Percentiles rank a stretch among this genome's conserved stretches.
Evolutionary conservation across 92 coral and sea anemone genomes (phyloP).

Genomic region (Blastomussa wellsi): DNA sequence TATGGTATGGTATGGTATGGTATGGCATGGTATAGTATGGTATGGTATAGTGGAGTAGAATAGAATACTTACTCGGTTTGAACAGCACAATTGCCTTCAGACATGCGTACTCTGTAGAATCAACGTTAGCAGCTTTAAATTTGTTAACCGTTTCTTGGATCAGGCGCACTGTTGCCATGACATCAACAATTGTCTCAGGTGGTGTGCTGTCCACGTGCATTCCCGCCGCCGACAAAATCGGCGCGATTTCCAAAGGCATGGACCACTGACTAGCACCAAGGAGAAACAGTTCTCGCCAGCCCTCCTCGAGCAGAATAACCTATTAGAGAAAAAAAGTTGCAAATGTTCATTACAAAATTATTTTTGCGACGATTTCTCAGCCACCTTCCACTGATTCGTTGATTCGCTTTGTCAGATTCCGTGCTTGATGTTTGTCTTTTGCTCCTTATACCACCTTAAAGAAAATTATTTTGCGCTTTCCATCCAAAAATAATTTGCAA

Average conservation of each 20-base stretch:
- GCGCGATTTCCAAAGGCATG: slow-evolving; percentile 97
- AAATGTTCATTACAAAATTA: no score
- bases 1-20: no score
- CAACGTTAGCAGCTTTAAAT: slow-evolving; percentile 88
- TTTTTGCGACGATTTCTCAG: no score
- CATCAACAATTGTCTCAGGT: slow-evolving; percentile 96
- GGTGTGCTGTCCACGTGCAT: slow-evolving; percentile 99
- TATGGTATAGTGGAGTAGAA: no score
- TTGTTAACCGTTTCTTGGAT: slow-evolving; percentile 95
- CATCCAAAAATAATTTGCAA: not conserved
- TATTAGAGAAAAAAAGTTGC: not conserved
- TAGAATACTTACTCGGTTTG: slow-evolving; percentile 82
- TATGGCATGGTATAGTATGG: no score
- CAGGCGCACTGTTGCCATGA: slow-evolving; percentile 95
- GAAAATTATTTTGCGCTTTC: not conserved
- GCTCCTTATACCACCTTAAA: not conserved
- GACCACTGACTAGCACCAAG: slow-evolving; percentile 98
- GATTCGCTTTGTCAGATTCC: no score
- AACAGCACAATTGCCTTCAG: slow-evolving; percentile 94
- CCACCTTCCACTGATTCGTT: no score
- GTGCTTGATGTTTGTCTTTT: not conserved
- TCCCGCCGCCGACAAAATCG: slow-evolving; percentile 95
- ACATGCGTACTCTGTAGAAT: slow-evolving; percentile 95
- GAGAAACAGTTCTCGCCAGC: slow-evolving; percentile 95
- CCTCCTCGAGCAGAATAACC: slow-evolving; percentile 94